phyloP scores from a whole-genome alignment of 2,888 invertebrate genomes.

The Philereme transversata region DNA sequence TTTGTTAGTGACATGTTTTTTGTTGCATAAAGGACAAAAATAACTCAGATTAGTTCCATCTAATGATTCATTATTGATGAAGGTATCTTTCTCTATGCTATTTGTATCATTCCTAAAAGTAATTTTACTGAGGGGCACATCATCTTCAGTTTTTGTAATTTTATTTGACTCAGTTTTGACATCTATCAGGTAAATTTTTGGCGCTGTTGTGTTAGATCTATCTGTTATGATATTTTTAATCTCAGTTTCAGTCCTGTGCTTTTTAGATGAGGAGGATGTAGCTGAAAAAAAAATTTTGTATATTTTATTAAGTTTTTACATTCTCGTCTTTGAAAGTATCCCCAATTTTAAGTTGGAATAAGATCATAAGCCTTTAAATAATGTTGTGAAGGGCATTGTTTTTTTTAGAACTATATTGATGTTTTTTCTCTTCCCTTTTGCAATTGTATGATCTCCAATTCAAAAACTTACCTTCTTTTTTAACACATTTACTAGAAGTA shows the following conservation, averaged over 20 bases:
- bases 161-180: slow-evolving; percentile 16
- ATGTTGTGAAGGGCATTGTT: background rate
- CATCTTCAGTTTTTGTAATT: slow-evolving; percentile 8
- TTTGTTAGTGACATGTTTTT: slow-evolving; percentile 24
- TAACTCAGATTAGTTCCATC: slow-evolving; percentile 5
- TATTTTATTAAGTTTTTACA: background rate
- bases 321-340: background rate
- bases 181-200: slow-evolving; percentile 1
- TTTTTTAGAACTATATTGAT: no score
- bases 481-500: background rate
- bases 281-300: slow-evolving; percentile 9
- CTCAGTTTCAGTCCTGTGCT: background rate
- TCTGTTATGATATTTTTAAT: background rate
- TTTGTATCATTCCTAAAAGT: background rate
- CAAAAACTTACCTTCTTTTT: slow-evolving; percentile 16
- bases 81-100: background rate
- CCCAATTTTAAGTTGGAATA: no score
- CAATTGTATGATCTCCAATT: background rate
- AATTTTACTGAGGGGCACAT: background rate
- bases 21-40: slow-evolving; percentile 19
- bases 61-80: background rate
- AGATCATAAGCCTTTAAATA: background rate
- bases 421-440: background rate
- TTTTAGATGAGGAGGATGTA: background rate
- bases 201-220: background rate